These are phyloP conservation scores for Metridium senile DNA, from an alignment of 92 coral and sea anemone species.

Conservation along the genomic window DNA sequence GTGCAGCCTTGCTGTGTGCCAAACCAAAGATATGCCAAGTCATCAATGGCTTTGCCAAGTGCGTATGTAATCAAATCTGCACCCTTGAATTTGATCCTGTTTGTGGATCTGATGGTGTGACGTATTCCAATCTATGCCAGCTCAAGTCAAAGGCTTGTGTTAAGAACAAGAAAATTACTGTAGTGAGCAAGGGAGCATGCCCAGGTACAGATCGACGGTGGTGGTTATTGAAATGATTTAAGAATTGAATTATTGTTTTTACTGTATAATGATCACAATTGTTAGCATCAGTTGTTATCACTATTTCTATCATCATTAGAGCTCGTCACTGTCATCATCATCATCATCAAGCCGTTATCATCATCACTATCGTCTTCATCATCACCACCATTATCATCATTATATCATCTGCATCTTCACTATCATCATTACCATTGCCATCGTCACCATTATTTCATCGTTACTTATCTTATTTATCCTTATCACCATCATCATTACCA, in stretches of 20 bases:
- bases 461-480: neutral
- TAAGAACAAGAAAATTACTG: neutral
- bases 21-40: neutral
- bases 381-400: too few relatives aligned
- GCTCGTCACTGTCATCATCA: too few relatives aligned
- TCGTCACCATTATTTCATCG: neutral
- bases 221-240: neutral
- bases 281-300: too few relatives aligned
- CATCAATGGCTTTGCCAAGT: neutral
- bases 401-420: too few relatives aligned
- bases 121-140: neutral
- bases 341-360: neutral
- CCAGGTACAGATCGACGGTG: neutral
- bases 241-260: too few relatives aligned
- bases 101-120: neutral
- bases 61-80: slow-evolving; percentile 26
- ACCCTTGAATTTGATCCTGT: neutral
- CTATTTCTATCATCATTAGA: too few relatives aligned
- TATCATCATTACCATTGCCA: too few relatives aligned
- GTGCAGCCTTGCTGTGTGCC: neutral
- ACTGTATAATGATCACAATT: too few relatives aligned
- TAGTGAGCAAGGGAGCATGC: slow-evolving; percentile 2
- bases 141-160: neutral
- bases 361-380: too few relatives aligned
- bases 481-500: neutral